Conservation (phyloP, 2,888 invertebrate genomes). For the Apeira syringaria region DNA sequence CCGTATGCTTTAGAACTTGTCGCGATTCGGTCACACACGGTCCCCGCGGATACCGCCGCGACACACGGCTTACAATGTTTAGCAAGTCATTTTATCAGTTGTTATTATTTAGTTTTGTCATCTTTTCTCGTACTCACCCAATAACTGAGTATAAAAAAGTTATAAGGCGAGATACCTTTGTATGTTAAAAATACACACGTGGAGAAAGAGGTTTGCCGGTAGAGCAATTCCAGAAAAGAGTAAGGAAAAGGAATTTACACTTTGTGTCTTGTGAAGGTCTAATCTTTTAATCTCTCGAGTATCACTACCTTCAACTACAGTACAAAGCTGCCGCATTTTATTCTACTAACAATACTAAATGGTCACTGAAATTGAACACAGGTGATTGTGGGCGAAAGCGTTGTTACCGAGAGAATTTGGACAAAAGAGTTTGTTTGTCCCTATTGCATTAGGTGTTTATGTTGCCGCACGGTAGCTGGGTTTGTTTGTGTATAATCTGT, state of each 20-base stretch:
- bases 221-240: conserved; percentile 35
- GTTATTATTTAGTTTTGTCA: not conserved
- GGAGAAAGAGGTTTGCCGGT: conserved; percentile 24
- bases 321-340: conserved; percentile 49
- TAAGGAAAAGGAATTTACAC: conserved; percentile 56
- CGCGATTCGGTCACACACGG: conserved; percentile 59
- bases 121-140: no score
- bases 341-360: conserved; percentile 59
- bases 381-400: conserved; percentile 32
- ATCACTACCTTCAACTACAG: conserved; percentile 71
- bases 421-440: conserved; percentile 76
- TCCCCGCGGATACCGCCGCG: conserved; percentile 31
- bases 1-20: conserved; percentile 67
- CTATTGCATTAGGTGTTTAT: conserved; percentile 71
- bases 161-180: no score
- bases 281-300: conserved; percentile 75
- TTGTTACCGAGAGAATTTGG: conserved; percentile 45
- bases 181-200: not conserved
- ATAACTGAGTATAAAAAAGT: no score
- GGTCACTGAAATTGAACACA: conserved; percentile 61
- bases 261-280: conserved; percentile 58
- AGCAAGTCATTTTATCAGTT: conserved; percentile 43
- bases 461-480: conserved; percentile 64
- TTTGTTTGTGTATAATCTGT: conserved; percentile 78
- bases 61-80: conserved; percentile 26